Base-by-base conservation (phyloP, 2,888 invertebrate species). In the Trisateles emortualis region DNA sequence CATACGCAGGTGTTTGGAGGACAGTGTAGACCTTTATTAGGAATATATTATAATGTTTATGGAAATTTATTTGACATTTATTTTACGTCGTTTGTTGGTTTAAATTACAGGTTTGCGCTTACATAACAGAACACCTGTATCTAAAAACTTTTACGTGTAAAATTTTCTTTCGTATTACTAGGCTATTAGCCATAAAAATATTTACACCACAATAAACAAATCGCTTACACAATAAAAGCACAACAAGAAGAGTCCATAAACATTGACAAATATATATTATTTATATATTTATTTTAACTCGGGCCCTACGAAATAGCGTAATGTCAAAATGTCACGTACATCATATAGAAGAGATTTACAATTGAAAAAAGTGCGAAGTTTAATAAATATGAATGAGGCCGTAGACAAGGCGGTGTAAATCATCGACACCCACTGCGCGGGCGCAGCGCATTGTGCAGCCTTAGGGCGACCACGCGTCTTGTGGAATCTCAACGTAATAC, bases 321-420 rank as follows among this genome's bases (percentile, higher is more conserved):
- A 64, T 75, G 79, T 69, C 66, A 65, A 68, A 69, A 65, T 80
- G 84, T 84, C 88, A 70, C 79, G 77, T 81, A 74, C 74, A 86
- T 86, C 86, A 84, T 76, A 70, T 73, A 52, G 58, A 60, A 50
- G 67, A 81, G 86, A 87, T 89, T 87, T 87, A 89, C 74, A 76
- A 78, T 72, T 68, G 75, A 80, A 90, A 90, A 87, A 89, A 88
- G 74, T 69, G 78, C 79, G 68, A 78, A 74, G 74, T 76, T 81
- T 84, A 86, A 88, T 90, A 89, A 87, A 90, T 89, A 89, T 88
- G 87, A 88, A 88, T 88, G 86, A 86, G 75, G 65, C 59, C 73
- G 76, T 72, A 75, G 77, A 80, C 76, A 76, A 69, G 78, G 52
- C 65, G 74, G 69, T 61, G 86, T 88, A 88, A 87, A 88, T 90